Conservation (phyloP, 2,888 invertebrate genomes). For the Lithophane socia region DNA sequence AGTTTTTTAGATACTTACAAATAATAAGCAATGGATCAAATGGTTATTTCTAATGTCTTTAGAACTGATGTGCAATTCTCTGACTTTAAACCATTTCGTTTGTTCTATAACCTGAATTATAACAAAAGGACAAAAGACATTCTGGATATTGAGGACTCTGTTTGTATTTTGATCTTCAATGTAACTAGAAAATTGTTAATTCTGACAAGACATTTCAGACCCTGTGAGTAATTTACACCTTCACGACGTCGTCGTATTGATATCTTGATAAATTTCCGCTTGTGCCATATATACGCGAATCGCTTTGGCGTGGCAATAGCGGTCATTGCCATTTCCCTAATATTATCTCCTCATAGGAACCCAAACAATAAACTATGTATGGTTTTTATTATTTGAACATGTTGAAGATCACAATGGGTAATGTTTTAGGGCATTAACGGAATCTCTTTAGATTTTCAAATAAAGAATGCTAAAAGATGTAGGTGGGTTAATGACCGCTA, state of each 20-base stretch:
- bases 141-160: constrained; percentile 95
- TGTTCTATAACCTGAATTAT: constrained; percentile 94
- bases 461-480: background rate
- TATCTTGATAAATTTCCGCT: background rate
- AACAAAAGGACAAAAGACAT: constrained; percentile 95
- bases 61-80: constrained; percentile 86
- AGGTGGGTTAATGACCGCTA: background rate
- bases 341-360: no score
- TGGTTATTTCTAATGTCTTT: constrained; percentile 18
- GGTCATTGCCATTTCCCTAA: no score
- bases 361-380: no score
- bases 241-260: background rate
- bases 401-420: no score
- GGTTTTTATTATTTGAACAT: background rate
- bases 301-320: no score
- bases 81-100: constrained; percentile 93
- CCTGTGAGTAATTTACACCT: constrained; percentile 88
- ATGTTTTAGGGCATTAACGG: no score
- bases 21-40: constrained; percentile 22
- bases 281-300: no score
- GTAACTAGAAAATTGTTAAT: constrained; percentile 93
- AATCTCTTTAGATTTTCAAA: background rate
- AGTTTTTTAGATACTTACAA: background rate
- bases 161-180: constrained; percentile 95
- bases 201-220: constrained; percentile 97